Base-by-base conservation (phyloP, 2,797 vertebrate genomes). In the Mormyrus hasselquistii region DNA sequence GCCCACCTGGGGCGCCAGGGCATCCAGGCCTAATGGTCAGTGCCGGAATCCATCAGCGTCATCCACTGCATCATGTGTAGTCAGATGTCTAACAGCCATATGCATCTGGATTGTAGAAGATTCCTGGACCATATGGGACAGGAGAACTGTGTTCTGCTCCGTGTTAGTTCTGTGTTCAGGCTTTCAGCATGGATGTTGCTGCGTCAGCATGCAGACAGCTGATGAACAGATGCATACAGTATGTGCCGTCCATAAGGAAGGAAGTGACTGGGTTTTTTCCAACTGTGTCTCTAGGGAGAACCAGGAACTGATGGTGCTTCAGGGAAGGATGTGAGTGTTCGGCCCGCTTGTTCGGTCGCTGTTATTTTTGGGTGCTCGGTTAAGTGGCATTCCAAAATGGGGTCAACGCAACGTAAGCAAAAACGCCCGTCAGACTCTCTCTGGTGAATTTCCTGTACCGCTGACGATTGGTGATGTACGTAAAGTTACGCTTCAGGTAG, bases 251-350 rank as follows among this genome's bases (percentile, higher is more conserved):
- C 25, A 34, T 79, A 53, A 87, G 34, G 25, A 29, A 55, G 52
- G 44, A 16, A 53, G 41, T 88, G 19, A 88, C 59, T 73, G 41
- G 57, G 41, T 44, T 88, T 52, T 90, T 92, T 1, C 1, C 76
- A 53, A 25, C 90, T 25, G 79, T 22, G 0, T 87, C 65, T 0
- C 0, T 88, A 99, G 98, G 98, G 98, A 4, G 98, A 99, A 88
- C 96, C 96, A 25, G 98, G 98, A 19, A 90, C 34, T 0, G 97
- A 99, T 9, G 98, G 98, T 34, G n/a, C 93, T 0, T 25, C 92
- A 4, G 98, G 97, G 88, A 98, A 99, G 96, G 98, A 99, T 94
- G 98, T 98, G 95, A 95, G 95, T 95, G 90, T 89, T 62, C 87
- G 65, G 53, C 90, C 65, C 49, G 50, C 44, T 90, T 89, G 53